Conservation (phyloP, 2,113 vertebrate species). For the Nyctibius bracteatus region DNA sequence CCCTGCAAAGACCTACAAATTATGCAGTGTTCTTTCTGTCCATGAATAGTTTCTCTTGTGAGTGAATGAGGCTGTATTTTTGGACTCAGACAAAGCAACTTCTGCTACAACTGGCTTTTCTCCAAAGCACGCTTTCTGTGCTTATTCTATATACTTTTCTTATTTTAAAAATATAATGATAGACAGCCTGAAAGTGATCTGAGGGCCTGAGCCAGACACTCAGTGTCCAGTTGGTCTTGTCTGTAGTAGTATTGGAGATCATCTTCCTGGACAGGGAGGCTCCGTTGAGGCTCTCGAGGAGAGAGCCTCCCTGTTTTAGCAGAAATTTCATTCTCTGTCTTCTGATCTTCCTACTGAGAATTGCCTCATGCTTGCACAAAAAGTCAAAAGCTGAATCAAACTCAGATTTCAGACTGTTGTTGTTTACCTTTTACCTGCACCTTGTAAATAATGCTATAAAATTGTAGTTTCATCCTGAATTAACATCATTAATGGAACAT, state of each 20-base stretch:
- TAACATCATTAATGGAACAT: not conserved
- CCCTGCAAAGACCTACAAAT: constrained; percentile 38
- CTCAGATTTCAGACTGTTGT: not conserved
- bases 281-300: not conserved
- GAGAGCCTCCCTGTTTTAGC: not conserved
- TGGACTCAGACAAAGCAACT: constrained; percentile 34
- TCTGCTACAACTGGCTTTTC: not conserved
- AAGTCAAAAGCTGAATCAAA: not conserved
- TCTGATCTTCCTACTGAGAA: not conserved
- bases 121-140: constrained; percentile 12
- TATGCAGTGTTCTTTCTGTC: constrained; percentile 23
- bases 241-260: not conserved
- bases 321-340: not conserved
- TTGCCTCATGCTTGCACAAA: not conserved
- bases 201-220: not conserved
- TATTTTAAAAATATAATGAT: not conserved
- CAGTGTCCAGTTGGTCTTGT: not conserved
- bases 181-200: not conserved
- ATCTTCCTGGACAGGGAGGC: not conserved
- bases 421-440: not conserved
- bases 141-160: not conserved
- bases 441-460: not conserved
- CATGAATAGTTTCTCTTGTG: constrained; percentile 36
- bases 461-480: not conserved
- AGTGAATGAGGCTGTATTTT: constrained; percentile 21